Evolutionary conservation across 2,888 invertebrate species (phyloP), one percentile per base, ranked within the genome.

Genomic region (Pammene aurita): DNA sequence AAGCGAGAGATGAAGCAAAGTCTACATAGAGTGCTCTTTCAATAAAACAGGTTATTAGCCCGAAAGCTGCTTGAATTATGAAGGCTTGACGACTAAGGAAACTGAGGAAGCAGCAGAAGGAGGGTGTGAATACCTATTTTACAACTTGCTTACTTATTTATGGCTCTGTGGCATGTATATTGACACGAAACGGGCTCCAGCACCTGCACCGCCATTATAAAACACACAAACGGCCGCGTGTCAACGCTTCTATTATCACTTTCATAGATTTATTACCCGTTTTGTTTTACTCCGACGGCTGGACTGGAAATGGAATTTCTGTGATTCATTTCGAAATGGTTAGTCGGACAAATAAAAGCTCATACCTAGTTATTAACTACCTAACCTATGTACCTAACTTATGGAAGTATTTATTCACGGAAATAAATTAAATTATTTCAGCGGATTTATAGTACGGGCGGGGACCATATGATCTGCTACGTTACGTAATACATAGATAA

Each of bases 221-320:
- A 84, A 84, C 80, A 84, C 81, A 83, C 84, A 81, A 83, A 76
- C 82, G 80, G 81, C 83, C 79, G 80, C 80, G 79, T 81, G 86
- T 85, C 87, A 88, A 86, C 86, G 85, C 80, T 73, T 77, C 78
- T 76, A 79, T 80, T 83, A 84, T 84, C 85, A 85, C 79, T 84
- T 82, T 76, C 80, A 73, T 78, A 78, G 82, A 87, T 87, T 87
- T 87, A 87, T 86, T 77, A 82, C 76, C 75, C 77, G 78, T 83
- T 83, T 80, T 78, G 80, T 82, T 81, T 83, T 81, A 80, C 80
- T 80, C 38, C 52, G 38, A 46, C 63, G 44, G 44, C 64, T 14
- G 56, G 58, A 44, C 58, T 68, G 68, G 16, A 54, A 63, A 64
- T 64, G 68, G 44, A 58, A 18, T 68, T 7, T 61, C 38, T 64